Percentiles rank a stretch among this genome's conserved stretches.
These are phyloP conservation scores for Lepidocolaptes lacrymiger DNA, from an alignment of 2,797 vertebrate species.

Conservation along the genomic window DNA sequence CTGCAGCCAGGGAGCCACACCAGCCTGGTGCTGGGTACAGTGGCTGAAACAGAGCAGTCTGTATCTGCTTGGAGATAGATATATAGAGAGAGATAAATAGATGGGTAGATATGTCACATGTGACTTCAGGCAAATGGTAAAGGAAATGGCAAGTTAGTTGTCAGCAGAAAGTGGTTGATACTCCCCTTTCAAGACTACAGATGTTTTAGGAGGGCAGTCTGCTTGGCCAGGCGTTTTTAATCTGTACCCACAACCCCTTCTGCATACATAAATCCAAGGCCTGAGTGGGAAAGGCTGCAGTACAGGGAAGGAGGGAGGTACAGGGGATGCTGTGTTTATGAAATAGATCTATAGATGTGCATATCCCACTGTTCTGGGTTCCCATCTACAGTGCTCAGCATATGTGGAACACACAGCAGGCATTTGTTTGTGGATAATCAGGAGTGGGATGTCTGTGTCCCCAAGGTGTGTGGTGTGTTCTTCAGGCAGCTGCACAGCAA, in stretches of 20 bases:
- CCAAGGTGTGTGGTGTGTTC: not conserved
- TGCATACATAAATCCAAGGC: not conserved
- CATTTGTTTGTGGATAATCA: not conserved
- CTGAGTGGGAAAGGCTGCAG: not conserved
- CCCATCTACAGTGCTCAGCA: not conserved
- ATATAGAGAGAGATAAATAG: not conserved
- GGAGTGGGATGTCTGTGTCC: not conserved
- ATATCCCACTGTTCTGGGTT: not conserved
- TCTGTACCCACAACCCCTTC: not conserved
- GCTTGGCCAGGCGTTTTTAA: not conserved
- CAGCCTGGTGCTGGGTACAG: not conserved
- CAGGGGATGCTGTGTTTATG: not conserved
- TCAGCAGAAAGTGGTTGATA: not conserved
- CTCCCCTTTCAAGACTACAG: not conserved
- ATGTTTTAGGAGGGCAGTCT: not conserved
- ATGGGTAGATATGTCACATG: no score
- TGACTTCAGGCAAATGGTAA: not conserved
- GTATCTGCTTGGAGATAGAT: not conserved
- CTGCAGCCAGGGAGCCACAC: not conserved
- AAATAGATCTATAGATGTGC: not conserved
- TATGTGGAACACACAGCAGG: not conserved
- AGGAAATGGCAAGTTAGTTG: not conserved
- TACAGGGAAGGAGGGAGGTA: not conserved
- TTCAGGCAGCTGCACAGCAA: not conserved
- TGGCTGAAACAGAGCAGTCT: not conserved